These are phyloP conservation scores for Bugulina stolonifera DNA, from an alignment of 2,888 invertebrate species.

Conservation along the genomic window DNA sequence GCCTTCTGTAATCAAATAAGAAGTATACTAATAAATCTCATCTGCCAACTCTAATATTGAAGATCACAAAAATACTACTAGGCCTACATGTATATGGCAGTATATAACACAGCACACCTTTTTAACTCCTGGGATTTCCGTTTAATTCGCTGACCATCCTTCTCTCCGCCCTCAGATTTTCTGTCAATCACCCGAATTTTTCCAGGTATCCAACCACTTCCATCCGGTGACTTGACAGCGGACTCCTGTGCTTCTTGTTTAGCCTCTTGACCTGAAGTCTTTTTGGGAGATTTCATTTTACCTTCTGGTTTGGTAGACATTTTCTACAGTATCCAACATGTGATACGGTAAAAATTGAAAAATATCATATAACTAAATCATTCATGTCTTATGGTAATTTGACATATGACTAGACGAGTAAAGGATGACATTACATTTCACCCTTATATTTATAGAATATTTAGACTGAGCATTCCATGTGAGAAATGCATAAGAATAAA, in stretches of 20 bases:
- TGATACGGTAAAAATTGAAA: no score
- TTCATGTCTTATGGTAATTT: no score
- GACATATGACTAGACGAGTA: no score
- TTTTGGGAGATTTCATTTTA: not conserved
- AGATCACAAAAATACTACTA: not conserved
- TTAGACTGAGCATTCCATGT: no score
- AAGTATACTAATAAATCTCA: constrained; percentile 11
- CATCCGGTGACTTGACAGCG: not conserved
- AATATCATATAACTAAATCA: no score
- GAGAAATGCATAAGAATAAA: no score
- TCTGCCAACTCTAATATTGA: no score
- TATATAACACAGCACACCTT: constrained; percentile 4
- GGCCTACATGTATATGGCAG: no score
- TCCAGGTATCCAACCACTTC: constrained; percentile 25
- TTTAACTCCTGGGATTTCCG: constrained; percentile 20
- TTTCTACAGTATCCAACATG: no score
- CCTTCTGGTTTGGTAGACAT: not conserved
- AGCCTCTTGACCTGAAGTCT: not conserved
- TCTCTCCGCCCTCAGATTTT: not conserved
- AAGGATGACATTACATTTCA: no score
- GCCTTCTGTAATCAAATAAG: constrained; percentile 34
- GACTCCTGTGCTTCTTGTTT: not conserved
- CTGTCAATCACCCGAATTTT: not conserved
- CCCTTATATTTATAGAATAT: no score
- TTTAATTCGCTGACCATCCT: not conserved